These are phyloP conservation scores for Phaonia tiefii DNA, from an alignment of 2,888 invertebrate genomes.

Conservation along the genomic window DNA sequence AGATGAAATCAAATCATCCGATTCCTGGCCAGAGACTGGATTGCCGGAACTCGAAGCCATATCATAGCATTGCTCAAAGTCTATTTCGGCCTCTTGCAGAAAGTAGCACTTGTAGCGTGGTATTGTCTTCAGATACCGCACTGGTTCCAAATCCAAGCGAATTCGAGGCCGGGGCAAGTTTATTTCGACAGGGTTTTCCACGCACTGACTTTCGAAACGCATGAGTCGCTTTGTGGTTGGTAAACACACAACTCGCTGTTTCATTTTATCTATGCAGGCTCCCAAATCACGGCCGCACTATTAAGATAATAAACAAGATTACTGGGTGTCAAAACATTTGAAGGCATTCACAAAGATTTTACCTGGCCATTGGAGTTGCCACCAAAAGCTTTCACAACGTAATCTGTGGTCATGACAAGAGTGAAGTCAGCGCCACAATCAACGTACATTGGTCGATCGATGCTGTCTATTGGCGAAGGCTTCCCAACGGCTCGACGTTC, in stretches of 20 bases:
- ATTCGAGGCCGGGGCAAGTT: conserved; percentile 79
- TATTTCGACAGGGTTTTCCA: conserved; percentile 79
- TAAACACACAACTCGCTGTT: conserved; percentile 79
- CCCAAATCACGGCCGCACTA: conserved; percentile 79
- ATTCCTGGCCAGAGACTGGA: conserved; percentile 76
- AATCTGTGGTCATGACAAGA: conserved; percentile 79
- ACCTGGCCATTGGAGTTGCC: conserved; percentile 80
- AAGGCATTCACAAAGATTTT: not conserved
- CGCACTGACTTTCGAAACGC: conserved; percentile 80
- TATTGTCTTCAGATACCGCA: conserved; percentile 79
- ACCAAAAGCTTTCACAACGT: conserved; percentile 79
- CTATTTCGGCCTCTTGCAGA: conserved; percentile 76
- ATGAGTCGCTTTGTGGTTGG: conserved; percentile 80
- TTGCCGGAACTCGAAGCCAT: conserved; percentile 70
- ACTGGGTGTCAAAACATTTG: not conserved
- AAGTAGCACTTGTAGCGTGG: conserved; percentile 78
- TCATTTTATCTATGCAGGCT: conserved; percentile 76
- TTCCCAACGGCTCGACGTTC: conserved; percentile 77
- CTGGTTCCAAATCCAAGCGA: conserved; percentile 76
- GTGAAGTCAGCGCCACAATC: conserved; percentile 81
- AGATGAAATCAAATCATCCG: conserved; percentile 79
- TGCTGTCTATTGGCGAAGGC: conserved; percentile 77
- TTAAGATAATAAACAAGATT: not conserved
- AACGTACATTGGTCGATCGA: conserved; percentile 78
- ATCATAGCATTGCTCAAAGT: conserved; percentile 73